A percentile compares a stretch with the other conserved stretches of the same genome.
Conservation (phyloP, 2,888 invertebrate genomes). For the Cryptocephalus primarius region DNA sequence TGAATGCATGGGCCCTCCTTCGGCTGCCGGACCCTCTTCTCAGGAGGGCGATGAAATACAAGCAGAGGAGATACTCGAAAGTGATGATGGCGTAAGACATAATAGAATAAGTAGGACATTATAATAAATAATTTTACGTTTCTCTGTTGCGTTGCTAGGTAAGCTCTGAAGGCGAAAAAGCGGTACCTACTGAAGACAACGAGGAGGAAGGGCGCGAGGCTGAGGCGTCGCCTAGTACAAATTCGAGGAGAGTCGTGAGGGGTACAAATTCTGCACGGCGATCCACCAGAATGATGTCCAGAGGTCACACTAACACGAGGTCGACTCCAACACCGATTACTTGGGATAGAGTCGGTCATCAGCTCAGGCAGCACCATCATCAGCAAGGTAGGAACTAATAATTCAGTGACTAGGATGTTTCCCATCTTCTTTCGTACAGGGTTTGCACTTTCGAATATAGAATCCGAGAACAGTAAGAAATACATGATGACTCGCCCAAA, state of each 20-base stretch:
- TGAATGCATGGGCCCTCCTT: constrained; percentile 32
- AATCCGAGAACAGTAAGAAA: no score
- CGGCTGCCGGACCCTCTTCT: constrained; percentile 30
- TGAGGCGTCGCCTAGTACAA: constrained; percentile 58
- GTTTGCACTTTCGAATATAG: no score
- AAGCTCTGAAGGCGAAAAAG: constrained; percentile 54
- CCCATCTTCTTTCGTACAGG: no score
- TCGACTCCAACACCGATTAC: constrained; percentile 51
- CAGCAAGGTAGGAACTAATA: no score
- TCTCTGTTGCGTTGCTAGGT: constrained; percentile 26
- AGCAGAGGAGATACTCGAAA: constrained; percentile 29
- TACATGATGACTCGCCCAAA: no score
- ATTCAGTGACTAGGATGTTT: no score
- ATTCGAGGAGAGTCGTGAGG: constrained; percentile 36
- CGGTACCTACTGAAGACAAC: constrained; percentile 38
- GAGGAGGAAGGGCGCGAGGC: constrained; percentile 71
- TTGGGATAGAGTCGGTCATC: constrained; percentile 38
- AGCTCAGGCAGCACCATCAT: no score
- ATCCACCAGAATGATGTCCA: constrained; percentile 14
- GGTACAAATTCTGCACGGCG: constrained; percentile 24
- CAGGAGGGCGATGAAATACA: constrained; percentile 25
- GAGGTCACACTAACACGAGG: constrained; percentile 29
- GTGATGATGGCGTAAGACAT: constrained; percentile 31
- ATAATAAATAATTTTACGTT: background rate
- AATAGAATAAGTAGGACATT: no score